Evolutionary conservation across 2,113 vertebrate genomes (phyloP).

Genomic region (Callionymus lyra): DNA sequence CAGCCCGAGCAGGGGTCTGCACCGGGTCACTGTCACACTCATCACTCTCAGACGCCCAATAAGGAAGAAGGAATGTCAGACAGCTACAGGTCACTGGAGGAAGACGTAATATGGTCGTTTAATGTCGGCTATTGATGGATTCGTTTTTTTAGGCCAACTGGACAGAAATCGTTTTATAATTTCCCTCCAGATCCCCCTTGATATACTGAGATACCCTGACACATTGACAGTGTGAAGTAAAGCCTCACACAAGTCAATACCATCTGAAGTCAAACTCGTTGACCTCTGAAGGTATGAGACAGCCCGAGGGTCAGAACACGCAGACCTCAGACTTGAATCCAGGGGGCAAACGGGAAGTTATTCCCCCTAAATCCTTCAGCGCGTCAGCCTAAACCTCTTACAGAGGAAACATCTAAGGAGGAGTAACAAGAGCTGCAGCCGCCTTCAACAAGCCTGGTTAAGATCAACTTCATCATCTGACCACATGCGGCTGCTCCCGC

Average conservation of each 20-base stretch:
- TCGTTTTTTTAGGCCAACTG: background rate
- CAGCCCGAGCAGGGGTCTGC: conserved; percentile 14
- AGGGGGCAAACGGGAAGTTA: conserved; percentile 18
- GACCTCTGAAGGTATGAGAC: conserved; percentile 55
- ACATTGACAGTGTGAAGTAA: too few relatives aligned
- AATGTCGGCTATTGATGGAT: background rate
- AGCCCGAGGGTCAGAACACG: conserved; percentile 25
- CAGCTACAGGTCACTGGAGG: conserved; percentile 8
- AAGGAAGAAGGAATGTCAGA: conserved; percentile 38
- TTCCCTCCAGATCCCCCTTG: too few relatives aligned
- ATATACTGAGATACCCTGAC: too few relatives aligned
- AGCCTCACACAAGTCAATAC: too few relatives aligned
- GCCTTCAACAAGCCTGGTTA: too few relatives aligned
- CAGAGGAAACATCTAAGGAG: conserved; percentile 4
- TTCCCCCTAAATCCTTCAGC: conserved; percentile 11
- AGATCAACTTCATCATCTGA: conserved; percentile 9
- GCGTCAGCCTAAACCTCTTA: conserved; percentile 17
- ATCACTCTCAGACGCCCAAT: conserved; percentile 34
- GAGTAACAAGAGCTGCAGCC: too few relatives aligned
- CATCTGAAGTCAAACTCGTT: conserved; percentile 24
- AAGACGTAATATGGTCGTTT: conserved; percentile 1
- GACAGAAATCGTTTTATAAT: background rate
- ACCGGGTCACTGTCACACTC: conserved; percentile 35
- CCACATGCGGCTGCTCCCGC: conserved; percentile 9
- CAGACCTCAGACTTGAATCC: conserved; percentile 50